phyloP scores from a whole-genome alignment of 2,888 invertebrate species.

The Idaea biselata region DNA sequence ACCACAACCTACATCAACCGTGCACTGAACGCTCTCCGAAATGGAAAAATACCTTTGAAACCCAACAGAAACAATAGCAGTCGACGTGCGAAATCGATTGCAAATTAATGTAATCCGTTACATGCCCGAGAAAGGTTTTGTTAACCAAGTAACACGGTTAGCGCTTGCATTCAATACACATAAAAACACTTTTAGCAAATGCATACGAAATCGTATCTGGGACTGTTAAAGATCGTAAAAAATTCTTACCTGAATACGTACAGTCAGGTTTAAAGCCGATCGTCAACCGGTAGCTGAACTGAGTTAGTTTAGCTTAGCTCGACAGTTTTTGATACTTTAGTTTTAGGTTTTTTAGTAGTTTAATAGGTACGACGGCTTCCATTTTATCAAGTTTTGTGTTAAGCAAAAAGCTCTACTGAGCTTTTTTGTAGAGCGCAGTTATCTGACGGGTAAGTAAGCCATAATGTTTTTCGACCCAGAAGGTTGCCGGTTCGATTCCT shows the following conservation, averaged over 20 bases:
- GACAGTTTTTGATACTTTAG: no score
- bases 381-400: no score
- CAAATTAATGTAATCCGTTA: conserved; percentile 63
- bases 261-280: no score
- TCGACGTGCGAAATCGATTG: conserved; percentile 61
- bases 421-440: no score
- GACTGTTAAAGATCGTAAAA: background rate
- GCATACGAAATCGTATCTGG: conserved; percentile 11
- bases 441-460: no score
- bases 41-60: conserved; percentile 59
- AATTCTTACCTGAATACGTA: background rate
- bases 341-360: no score
- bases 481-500: no score
- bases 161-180: conserved; percentile 25
- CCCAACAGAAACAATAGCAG: conserved; percentile 56
- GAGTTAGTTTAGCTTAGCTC: no score
- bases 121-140: conserved; percentile 42
- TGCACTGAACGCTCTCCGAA: conserved; percentile 40
- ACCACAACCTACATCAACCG: conserved; percentile 66
- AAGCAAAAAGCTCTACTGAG: no score
- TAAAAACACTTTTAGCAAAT: conserved; percentile 21
- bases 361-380: no score
- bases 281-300: no score
- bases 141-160: conserved; percentile 31
- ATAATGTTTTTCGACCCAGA: no score